Evolutionary conservation across 2,888 invertebrate genomes (phyloP), one percentile per base, ranked within the genome.

Genomic region (Drosophila stalkeri): DNA sequence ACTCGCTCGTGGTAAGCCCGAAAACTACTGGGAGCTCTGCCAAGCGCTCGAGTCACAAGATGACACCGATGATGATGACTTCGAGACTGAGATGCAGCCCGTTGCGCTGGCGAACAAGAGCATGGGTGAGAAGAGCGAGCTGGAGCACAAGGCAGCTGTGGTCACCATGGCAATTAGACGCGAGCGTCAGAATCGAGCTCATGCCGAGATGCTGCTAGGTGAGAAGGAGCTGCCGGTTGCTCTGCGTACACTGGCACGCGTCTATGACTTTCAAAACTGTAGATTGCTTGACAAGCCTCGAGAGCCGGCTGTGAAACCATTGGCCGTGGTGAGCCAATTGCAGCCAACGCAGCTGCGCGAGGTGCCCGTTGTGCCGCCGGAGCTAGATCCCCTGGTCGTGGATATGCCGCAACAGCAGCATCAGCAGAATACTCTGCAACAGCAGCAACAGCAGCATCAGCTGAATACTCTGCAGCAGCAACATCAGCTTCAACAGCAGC

Each of bases 81-180:
- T 37, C n/a, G 59, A 59, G 2, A 14, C 6, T 7, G 59, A 59
- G 1, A 8, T 35, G 35, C 63, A 35, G 43, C n/a, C 27, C 9
- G 5, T 14, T 3, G 4, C 33, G 2, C 5, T 37, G 1, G n/a
- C 12, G 23, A n/a, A 35, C 27, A 43, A 9, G 20, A 0, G 0
- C 16, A 1, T 9, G n/a, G 37, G 0, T 2, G 8, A 8, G 12
- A 2, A 33, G 9, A 27, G 1, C 0, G 27, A 49, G 4, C 11
- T 56, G 11, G 59, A 80, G n/a, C 16, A 27, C 1, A 49, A 44
- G 11, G 33, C 14, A 8, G 9, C 9, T 2, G 16, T 82, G 0
- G 69, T 66, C 20, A n/a, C 8, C 11, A 11, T 3, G 44, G 69
- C 82, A 8, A 69, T 54, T 16, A 16, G 43, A 6, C 72, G 82